Conservation (phyloP, 2,888 invertebrate species). For the Pristionchus entomophagus region DNA sequence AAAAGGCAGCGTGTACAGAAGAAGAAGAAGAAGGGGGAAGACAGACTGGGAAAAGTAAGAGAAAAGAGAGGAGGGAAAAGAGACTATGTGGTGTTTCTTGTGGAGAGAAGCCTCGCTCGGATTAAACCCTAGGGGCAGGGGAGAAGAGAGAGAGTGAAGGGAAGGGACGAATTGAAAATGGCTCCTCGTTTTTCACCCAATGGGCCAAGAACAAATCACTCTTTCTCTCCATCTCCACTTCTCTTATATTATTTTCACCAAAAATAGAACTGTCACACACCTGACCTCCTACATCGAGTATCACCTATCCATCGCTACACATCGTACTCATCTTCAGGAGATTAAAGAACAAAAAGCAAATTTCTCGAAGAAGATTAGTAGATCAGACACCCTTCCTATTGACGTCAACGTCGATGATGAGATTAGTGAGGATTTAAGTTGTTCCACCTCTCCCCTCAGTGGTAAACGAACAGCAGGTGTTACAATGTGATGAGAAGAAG, state of each 20-base stretch:
- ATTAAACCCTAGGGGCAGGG: conserved; percentile 27
- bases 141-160: background rate
- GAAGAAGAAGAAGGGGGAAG: background rate
- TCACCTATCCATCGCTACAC: too few relatives aligned
- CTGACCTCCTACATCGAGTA: too few relatives aligned
- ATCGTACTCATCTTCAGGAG: too few relatives aligned
- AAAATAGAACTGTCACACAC: too few relatives aligned
- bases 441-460: background rate
- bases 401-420: background rate
- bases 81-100: background rate
- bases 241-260: too few relatives aligned
- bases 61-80: background rate
- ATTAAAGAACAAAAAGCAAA: too few relatives aligned
- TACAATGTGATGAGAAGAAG: conserved; percentile 8
- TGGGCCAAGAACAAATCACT: background rate
- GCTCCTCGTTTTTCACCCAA: conserved; percentile 33
- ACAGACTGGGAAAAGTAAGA: too few relatives aligned
- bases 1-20: background rate
- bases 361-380: background rate
- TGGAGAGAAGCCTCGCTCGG: background rate
- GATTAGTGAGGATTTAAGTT: background rate
- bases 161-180: conserved; percentile 16
- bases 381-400: background rate
- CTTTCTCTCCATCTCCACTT: too few relatives aligned
- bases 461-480: background rate